Base-by-base conservation (phyloP, 1,140 invertebrate species). In the Drosophila ficusphila region DNA sequence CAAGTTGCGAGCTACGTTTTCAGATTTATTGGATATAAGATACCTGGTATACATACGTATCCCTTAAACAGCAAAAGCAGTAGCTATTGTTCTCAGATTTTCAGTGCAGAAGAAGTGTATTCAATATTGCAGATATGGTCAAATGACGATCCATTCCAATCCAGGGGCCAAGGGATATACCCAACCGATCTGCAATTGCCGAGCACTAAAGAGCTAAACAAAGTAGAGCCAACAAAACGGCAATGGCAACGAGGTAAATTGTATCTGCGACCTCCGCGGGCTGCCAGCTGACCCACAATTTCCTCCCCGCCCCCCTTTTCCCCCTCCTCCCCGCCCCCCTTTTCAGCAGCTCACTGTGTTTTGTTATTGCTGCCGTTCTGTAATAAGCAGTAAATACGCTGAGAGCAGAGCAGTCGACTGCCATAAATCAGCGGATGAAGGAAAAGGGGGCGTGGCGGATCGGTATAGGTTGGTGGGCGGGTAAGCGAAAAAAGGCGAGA, bases 361-460 rank as follows among this genome's bases (percentile, higher is more conserved):
- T n/a, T 38, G 29, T 25, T 58, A 21, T 38, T 58, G 29, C 25
- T 39, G 29, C 7, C 14, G 38, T n/a, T 44, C 38, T 38, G 53
- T 65, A 74, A 74, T 72, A 72, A 65, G 57, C 42, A 56, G 57
- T 74, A 73, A 64, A 74, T 64, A 74, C 70, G 71, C 58, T 72
- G 70, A 56, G 42, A 51, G 68, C 60, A 70, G 49, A 38, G 29
- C 62, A 36, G 68, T 61, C 25, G 39, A 23, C 46, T 46, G 25
- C 27, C 69, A 73, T 73, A 73, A 73, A 73, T 73, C 69, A 73
- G 53, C 46, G 56, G 54, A 14, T 48, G 42, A 58, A 19, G 46
- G 19, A 8, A 34, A 29, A 33, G 33, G 47, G 27, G 21, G 25
- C 42, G 25, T 14, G 41, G 52, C 42, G 23, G 44, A 41, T 29